These are phyloP conservation scores for Caenorhabditis plicata DNA, from an alignment of 2,888 invertebrate genomes.

Conservation along the genomic window DNA sequence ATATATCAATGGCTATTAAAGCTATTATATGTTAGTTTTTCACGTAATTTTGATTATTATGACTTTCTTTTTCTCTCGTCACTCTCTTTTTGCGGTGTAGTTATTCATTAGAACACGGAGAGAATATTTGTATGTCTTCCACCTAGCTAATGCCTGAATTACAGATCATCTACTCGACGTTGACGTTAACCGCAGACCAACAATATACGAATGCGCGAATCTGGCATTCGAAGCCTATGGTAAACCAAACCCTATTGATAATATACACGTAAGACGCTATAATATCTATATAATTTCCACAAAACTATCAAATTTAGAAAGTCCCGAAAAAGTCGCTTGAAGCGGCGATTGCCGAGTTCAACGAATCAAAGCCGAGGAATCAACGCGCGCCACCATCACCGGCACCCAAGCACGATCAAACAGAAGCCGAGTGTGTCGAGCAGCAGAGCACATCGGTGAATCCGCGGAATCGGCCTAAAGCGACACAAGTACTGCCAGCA, in stretches of 20 bases:
- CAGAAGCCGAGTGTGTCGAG: neutral
- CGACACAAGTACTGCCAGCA: constrained; percentile 25
- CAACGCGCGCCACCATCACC: neutral
- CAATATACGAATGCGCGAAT: constrained; percentile 73
- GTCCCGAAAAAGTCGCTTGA: neutral
- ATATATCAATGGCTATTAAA: constrained; percentile 76
- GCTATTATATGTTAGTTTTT: constrained; percentile 75
- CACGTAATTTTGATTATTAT: neutral
- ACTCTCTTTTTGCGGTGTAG: constrained; percentile 1
- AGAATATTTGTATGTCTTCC: neutral
- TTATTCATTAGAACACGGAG: neutral
- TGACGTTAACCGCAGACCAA: constrained; percentile 80
- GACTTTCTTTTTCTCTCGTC: neutral
- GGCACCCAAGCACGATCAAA: neutral
- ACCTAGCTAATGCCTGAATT: neutral
- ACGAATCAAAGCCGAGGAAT: constrained; percentile 11
- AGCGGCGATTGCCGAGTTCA: neutral
- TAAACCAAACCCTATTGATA: constrained; percentile 67
- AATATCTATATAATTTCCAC: neutral
- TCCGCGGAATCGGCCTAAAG: constrained; percentile 63
- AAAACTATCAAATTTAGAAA: neutral
- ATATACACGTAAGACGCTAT: constrained; percentile 67
- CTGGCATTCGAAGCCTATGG: constrained; percentile 67
- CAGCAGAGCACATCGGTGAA: constrained; percentile 58
- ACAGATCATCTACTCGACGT: constrained; percentile 81